Evolutionary conservation across 2,797 vertebrate genomes (phyloP).

Genomic region (Pelochelys cantorii): DNA sequence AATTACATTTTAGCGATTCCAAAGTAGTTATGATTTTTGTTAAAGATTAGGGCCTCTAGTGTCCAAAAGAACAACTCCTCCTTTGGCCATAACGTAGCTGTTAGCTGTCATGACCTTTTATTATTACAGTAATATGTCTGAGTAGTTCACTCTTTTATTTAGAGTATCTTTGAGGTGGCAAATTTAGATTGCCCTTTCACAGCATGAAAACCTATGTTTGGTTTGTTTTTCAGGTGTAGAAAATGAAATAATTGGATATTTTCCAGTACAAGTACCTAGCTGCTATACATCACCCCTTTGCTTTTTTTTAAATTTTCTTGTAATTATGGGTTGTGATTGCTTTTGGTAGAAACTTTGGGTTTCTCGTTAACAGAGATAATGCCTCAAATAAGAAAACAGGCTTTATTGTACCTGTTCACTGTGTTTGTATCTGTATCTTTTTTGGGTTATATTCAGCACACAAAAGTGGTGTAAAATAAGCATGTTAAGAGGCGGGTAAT

Average conservation of each 20-base stretch:
- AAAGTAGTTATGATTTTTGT: fast-evolving
- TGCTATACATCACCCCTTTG: constrained; percentile 34
- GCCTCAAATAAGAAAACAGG: constrained; percentile 14
- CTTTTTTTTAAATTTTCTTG: not conserved
- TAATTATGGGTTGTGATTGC: constrained; percentile 15
- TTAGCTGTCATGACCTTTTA: not conserved
- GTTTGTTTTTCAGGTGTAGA: constrained; percentile 33
- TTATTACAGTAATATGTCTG: not conserved
- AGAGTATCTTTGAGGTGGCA: constrained; percentile 12
- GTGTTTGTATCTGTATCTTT: not conserved
- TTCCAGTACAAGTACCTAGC: constrained; percentile 23
- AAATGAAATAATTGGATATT: constrained; percentile 36
- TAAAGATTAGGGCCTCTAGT: not conserved
- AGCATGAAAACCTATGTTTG: not conserved
- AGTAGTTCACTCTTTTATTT: not conserved
- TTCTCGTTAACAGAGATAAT: constrained; percentile 13
- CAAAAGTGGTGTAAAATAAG: not conserved
- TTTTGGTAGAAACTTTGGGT: constrained; percentile 20
- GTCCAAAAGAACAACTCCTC: not conserved
- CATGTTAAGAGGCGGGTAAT: too few species aligned
- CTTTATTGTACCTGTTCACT: not conserved
- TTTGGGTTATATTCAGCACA: not conserved
- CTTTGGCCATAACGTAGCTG: not conserved
- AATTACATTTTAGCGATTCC: fast-evolving
- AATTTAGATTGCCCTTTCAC: not conserved